Evolutionary conservation across 2,888 invertebrate genomes (phyloP).

Genomic region (Penaeus monodon): DNA sequence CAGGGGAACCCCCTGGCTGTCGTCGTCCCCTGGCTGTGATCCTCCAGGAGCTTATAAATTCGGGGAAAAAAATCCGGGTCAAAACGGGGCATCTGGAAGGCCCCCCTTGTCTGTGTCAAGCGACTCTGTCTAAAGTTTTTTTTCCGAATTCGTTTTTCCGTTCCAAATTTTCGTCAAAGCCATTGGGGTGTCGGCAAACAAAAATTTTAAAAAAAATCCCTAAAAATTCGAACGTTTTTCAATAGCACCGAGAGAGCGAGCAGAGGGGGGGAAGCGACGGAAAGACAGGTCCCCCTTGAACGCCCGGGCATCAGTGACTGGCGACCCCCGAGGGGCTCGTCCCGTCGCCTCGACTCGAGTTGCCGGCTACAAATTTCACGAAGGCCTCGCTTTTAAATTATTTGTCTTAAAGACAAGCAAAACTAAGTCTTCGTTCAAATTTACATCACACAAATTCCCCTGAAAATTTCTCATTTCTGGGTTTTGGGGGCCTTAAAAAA

Average conservation of each 20-base stretch:
- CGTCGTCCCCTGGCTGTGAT: conserved; percentile 54
- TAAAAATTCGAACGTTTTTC: background rate
- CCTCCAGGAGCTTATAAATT: conserved; percentile 59
- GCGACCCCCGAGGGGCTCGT: background rate
- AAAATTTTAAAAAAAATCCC: background rate
- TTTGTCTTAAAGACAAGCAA: too few relatives aligned
- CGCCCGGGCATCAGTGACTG: conserved; percentile 18
- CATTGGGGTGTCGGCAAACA: conserved; percentile 35
- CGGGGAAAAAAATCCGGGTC: conserved; percentile 56
- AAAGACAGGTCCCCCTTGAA: background rate
- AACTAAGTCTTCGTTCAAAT: too few relatives aligned
- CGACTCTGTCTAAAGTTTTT: conserved; percentile 41
- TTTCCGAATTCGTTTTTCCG: conserved; percentile 37
- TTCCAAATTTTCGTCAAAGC: conserved; percentile 56
- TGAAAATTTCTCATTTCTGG: background rate
- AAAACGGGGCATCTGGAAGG: conserved; percentile 20
- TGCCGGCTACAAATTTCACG: background rate
- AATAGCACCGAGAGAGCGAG: conserved; percentile 1
- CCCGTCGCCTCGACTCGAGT: background rate
- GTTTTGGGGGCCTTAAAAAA: background rate
- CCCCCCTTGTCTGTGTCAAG: conserved; percentile 31
- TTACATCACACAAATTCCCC: too few relatives aligned
- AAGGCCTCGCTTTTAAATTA: too few relatives aligned
- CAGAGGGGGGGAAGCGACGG: background rate
- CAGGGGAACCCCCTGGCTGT: conserved; percentile 61